Evolutionary conservation across 2,113 vertebrate species (phyloP).

Genomic region (Chloebia gouldiae): DNA sequence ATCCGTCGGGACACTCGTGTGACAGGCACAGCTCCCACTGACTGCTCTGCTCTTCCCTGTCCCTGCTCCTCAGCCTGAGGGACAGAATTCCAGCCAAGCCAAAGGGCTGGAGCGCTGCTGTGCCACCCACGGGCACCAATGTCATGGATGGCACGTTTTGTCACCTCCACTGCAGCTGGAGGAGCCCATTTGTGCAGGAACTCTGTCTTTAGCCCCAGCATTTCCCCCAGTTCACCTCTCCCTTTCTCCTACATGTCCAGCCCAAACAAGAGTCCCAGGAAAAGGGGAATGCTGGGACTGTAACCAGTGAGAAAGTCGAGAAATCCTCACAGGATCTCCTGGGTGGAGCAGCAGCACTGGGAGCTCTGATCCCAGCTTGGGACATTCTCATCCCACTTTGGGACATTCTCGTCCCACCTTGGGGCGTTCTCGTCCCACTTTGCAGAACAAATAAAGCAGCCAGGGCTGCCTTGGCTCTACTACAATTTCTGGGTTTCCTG

Average conservation of each 20-base stretch:
- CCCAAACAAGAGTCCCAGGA: background rate
- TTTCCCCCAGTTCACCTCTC: rapidly evolving
- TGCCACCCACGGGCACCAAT: rapidly evolving
- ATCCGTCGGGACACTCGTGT: background rate
- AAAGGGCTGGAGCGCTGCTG: background rate
- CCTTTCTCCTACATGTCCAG: background rate
- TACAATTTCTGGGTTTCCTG: background rate
- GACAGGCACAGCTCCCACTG: background rate
- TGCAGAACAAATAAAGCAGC: background rate
- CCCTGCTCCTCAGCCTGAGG: rapidly evolving
- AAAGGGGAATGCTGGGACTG: rapidly evolving
- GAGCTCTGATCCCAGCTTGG: rapidly evolving
- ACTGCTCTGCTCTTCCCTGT: background rate
- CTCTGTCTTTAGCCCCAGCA: background rate
- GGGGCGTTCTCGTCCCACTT: rapidly evolving
- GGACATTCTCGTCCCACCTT: rapidly evolving
- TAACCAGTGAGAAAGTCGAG: background rate
- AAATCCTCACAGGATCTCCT: background rate
- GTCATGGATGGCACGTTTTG: rapidly evolving
- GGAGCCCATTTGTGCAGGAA: background rate
- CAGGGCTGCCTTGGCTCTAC: rapidly evolving
- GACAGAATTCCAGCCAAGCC: background rate
- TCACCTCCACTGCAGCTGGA: background rate
- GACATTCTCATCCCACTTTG: rapidly evolving
- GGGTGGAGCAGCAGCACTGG: rapidly evolving